phyloP scores from a whole-genome alignment of 2,113 vertebrate species.

The Thunnus thynnus region DNA sequence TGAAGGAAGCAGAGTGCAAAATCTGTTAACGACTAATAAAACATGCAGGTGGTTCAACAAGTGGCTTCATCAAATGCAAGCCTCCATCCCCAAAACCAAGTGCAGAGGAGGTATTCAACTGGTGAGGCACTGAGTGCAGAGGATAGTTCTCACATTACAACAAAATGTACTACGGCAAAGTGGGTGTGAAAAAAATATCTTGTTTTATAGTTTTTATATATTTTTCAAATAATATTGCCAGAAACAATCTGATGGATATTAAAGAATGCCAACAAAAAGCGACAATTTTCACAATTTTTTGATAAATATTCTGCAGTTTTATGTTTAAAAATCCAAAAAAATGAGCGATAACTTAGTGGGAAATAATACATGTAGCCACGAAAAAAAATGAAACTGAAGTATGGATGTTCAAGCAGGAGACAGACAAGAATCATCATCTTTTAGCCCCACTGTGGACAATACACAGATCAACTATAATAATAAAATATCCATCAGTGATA shows the following conservation, averaged over 20 bases:
- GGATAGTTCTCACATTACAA: neutral
- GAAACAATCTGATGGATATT: neutral
- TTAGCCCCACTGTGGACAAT: neutral
- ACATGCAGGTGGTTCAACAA: constrained; percentile 10
- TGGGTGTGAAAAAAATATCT: no score
- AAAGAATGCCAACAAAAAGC: neutral
- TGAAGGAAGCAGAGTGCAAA: neutral
- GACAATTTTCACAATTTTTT: neutral
- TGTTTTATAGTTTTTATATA: neutral
- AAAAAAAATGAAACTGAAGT: no score
- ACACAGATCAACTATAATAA: neutral
- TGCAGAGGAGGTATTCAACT: neutral
- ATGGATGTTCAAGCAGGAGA: neutral
- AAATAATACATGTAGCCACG: no score
- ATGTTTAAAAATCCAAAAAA: no score
- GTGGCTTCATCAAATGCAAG: constrained; percentile 13
- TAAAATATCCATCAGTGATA: neutral
- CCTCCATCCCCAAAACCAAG: neutral
- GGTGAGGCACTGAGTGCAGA: neutral
- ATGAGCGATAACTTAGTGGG: no score
- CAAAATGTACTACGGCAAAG: neutral
- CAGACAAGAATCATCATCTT: no score
- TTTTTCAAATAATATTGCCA: neutral
- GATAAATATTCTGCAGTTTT: neutral
- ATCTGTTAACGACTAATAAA: neutral